Conservation (phyloP, 1,140 invertebrate species). For the Mylabris phalerata region DNA sequence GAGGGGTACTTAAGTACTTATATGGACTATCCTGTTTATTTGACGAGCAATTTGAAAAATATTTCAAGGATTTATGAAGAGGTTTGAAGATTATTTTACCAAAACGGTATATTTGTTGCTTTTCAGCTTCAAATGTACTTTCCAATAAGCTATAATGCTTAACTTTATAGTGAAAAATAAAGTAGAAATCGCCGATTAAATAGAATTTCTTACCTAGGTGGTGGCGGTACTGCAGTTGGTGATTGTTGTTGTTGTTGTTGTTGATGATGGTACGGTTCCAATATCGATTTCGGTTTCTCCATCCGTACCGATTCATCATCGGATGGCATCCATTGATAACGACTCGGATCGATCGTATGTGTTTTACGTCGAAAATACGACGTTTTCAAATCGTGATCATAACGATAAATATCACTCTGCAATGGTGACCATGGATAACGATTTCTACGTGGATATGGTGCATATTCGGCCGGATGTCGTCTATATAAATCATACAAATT, state of each 20-base stretch:
- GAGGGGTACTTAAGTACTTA: too few species aligned
- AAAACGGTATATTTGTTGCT: too few species aligned
- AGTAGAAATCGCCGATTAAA: neutral
- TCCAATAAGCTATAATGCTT: too few species aligned
- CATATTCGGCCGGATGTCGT: slow-evolving; percentile 51
- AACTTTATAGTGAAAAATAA: too few species aligned
- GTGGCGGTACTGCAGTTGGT: slow-evolving; percentile 22
- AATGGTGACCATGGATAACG: slow-evolving; percentile 50
- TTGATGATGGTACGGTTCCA: slow-evolving; percentile 27
- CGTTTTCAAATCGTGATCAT: slow-evolving; percentile 63
- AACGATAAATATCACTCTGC: slow-evolving; percentile 49
- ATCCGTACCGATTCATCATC: slow-evolving; percentile 64
- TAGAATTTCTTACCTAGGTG: neutral
- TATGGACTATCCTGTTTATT: too few species aligned
- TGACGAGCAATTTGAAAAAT: slow-evolving; percentile 20
- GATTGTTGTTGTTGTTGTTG: slow-evolving; percentile 6
- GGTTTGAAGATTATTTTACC: too few species aligned
- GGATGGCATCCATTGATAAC: slow-evolving; percentile 67
- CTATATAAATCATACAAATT: slow-evolving; percentile 60
- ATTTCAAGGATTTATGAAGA: neutral
- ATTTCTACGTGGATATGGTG: slow-evolving; percentile 52
- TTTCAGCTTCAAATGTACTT: too few species aligned
- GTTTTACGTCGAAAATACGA: slow-evolving; percentile 71
- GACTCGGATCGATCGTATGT: slow-evolving; percentile 57
- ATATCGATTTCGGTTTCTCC: slow-evolving; percentile 56